phyloP scores from a whole-genome alignment of 2,113 vertebrate species.

The Hucho hucho region DNA sequence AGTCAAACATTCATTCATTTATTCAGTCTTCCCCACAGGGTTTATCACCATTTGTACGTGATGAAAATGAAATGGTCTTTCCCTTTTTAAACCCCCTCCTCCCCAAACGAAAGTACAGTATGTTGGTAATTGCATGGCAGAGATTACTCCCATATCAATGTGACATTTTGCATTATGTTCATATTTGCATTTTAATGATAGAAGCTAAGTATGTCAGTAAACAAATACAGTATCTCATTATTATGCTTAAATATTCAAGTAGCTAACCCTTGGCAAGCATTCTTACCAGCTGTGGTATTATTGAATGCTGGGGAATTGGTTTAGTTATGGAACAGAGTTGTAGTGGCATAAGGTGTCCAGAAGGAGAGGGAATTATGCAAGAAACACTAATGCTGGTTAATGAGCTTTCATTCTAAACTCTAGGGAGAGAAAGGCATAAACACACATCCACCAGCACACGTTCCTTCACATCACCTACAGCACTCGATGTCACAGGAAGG shows the following conservation, averaged over 20 bases:
- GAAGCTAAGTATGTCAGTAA: neutral
- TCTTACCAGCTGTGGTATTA: too few relatives aligned
- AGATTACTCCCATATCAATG: too few relatives aligned
- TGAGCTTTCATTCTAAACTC: neutral
- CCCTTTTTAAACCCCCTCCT: neutral
- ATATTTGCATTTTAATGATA: neutral
- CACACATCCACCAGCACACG: neutral
- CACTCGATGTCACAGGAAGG: neutral
- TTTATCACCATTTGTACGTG: neutral
- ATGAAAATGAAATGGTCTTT: neutral
- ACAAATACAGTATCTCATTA: too few relatives aligned
- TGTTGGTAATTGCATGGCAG: neutral
- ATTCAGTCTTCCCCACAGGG: neutral
- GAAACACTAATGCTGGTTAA: neutral
- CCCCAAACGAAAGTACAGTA: neutral
- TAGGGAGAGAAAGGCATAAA: neutral
- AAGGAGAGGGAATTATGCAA: neutral
- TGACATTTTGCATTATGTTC: too few relatives aligned
- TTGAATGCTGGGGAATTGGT: neutral
- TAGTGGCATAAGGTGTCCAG: neutral
- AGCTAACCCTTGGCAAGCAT: too few relatives aligned
- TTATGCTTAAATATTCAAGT: too few relatives aligned
- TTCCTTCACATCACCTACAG: neutral
- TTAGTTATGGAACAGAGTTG: neutral
- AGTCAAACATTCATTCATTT: conserved; percentile 7